phyloP scores from a whole-genome alignment of 2,888 invertebrate genomes.

The Drosophila fulvimacula region DNA sequence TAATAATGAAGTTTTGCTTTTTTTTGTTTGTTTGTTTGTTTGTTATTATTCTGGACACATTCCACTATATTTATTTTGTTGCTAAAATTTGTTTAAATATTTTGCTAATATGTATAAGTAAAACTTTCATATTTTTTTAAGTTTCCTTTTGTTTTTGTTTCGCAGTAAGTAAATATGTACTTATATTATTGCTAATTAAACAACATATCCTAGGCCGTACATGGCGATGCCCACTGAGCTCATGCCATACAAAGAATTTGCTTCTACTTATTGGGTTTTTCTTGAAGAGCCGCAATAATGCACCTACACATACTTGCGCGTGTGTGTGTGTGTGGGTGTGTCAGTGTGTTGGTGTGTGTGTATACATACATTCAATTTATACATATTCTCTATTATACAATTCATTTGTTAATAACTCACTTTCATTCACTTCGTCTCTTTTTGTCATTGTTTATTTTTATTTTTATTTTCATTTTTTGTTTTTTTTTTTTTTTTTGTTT shows the following conservation, averaged over 20 bases:
- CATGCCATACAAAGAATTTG: slow-evolving; percentile 44
- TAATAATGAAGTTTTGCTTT: slow-evolving; percentile 38
- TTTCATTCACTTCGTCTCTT: slow-evolving; percentile 44
- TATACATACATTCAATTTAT: slow-evolving; percentile 49
- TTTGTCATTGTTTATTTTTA: slow-evolving; percentile 74
- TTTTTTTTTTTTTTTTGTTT: slow-evolving; percentile 67
- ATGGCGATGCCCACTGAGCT: slow-evolving; percentile 50
- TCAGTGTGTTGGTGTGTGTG: slow-evolving; percentile 27
- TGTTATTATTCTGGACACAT: slow-evolving; percentile 33
- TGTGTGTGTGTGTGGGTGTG: slow-evolving; percentile 40
- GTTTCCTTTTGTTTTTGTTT: slow-evolving; percentile 21
- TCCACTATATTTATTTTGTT: slow-evolving; percentile 55
- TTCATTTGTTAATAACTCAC: slow-evolving; percentile 36
- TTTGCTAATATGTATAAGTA: slow-evolving; percentile 80
- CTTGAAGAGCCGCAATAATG: slow-evolving; percentile 50
- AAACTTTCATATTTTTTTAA: slow-evolving; percentile 59
- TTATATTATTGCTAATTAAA: slow-evolving; percentile 53
- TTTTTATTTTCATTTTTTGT: slow-evolving; percentile 13
- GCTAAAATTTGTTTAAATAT: slow-evolving; percentile 80
- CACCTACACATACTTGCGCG: slow-evolving; percentile 55
- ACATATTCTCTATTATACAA: slow-evolving; percentile 69
- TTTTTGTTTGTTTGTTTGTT: slow-evolving; percentile 3
- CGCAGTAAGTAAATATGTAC: slow-evolving; percentile 47
- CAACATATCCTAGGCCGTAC: slow-evolving; percentile 58
- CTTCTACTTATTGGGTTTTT: slow-evolving; percentile 56